phyloP scores from a whole-genome alignment of 1,140 invertebrate species.

The Saxidomus purpurata region DNA sequence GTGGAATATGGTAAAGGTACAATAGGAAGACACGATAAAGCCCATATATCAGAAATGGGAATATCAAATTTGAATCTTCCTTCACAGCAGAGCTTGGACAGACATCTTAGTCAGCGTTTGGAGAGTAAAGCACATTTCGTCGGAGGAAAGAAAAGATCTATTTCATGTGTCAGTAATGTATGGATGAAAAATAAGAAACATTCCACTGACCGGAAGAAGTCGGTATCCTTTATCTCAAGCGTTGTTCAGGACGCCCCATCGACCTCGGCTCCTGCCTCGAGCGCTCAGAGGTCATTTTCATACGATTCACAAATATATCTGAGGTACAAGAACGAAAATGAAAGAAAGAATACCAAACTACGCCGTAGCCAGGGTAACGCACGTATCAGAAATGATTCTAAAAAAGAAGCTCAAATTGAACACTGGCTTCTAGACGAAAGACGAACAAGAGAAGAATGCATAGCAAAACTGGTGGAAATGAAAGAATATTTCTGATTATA shows the following conservation, averaged over 20 bases:
- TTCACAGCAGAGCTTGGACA: not conserved
- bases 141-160: slow-evolving; percentile 15
- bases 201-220: not conserved
- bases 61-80: not conserved
- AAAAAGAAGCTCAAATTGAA: not conserved
- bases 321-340: not conserved
- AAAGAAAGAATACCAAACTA: not conserved
- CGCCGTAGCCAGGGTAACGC: not conserved
- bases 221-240: not conserved
- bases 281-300: not conserved
- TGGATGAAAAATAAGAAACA: slow-evolving; percentile 16
- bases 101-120: not conserved
- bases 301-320: not conserved
- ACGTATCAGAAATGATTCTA: not conserved
- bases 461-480: slow-evolving; percentile 53
- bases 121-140: not conserved
- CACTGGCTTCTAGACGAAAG: not conserved
- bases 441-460: slow-evolving; percentile 39
- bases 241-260: not conserved
- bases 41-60: too few relatives aligned
- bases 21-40: not conserved
- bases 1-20: not conserved
- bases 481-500: slow-evolving; percentile 36
- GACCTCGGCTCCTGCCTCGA: not conserved
- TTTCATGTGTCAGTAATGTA: slow-evolving; percentile 18